A percentile compares a stretch with the other conserved stretches of the same genome.
phyloP scores from a whole-genome alignment of 2,888 invertebrate species.

The Philhelius pedissequus region DNA sequence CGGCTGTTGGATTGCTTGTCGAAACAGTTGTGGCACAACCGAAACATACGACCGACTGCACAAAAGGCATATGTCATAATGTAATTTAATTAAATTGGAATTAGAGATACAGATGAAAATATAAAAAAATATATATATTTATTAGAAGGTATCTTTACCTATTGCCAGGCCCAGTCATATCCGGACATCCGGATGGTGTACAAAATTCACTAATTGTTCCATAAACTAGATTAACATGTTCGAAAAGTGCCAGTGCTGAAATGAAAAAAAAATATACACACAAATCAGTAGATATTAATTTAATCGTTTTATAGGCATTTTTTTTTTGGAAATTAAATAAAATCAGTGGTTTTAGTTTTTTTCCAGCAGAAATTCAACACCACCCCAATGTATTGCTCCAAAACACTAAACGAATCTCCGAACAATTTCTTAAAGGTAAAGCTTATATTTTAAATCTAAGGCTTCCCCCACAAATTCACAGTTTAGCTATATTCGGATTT shows the following conservation, averaged over 20 bases:
- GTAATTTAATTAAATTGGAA: neutral
- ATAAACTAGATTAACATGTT: slow-evolving; percentile 99
- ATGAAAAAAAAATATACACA: slow-evolving; percentile 70
- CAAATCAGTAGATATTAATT: neutral
- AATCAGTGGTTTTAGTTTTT: neutral
- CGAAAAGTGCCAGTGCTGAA: slow-evolving; percentile 97
- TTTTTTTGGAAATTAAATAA: neutral
- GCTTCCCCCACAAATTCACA: slow-evolving; percentile 19
- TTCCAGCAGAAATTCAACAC: neutral
- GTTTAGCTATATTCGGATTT: neutral
- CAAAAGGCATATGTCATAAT: neutral
- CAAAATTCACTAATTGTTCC: slow-evolving; percentile 99
- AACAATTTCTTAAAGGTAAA: slow-evolving; percentile 32
- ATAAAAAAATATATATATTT: neutral
- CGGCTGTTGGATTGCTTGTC: neutral
- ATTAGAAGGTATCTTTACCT: slow-evolving; percentile 81
- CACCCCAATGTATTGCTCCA: neutral
- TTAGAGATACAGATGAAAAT: neutral
- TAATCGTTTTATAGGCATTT: neutral
- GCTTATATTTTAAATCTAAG: slow-evolving; percentile 20
- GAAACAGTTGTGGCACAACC: neutral
- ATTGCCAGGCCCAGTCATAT: slow-evolving; percentile 98
- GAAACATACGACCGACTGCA: neutral
- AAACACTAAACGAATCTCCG: neutral
- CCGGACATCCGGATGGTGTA: slow-evolving; percentile 95